A percentile compares a stretch with the other conserved stretches of the same genome.
phyloP scores from a whole-genome alignment of 1,140 invertebrate species.

The Hestina assimilis region DNA sequence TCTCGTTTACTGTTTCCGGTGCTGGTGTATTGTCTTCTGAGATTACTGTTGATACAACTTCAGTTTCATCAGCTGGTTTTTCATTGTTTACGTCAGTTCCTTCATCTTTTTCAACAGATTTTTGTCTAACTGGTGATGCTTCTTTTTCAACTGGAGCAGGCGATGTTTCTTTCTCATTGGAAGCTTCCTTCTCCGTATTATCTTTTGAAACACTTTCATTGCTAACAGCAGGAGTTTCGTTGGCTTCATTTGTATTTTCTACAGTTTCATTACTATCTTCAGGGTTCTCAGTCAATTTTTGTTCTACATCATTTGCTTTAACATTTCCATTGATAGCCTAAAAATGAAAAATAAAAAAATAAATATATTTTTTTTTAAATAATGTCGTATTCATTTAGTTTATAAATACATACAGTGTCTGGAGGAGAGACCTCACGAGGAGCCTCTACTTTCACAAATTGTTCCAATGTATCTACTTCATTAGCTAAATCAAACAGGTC shows the following conservation, averaged over 20 bases:
- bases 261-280: slow-evolving; percentile 22
- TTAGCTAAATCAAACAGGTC: slow-evolving; percentile 94
- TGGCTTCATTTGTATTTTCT: slow-evolving; percentile 15
- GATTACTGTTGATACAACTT: slow-evolving; percentile 33
- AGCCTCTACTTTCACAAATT: slow-evolving; percentile 86
- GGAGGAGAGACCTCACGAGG: slow-evolving; percentile 56
- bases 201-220: slow-evolving; percentile 23
- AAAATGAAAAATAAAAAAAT: slow-evolving; percentile 33
- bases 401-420: too few relatives aligned
- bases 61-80: slow-evolving; percentile 38
- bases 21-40: slow-evolving; percentile 50
- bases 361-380: not conserved
- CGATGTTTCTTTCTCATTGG: slow-evolving; percentile 32
- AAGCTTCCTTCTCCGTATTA: slow-evolving; percentile 34
- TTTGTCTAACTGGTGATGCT: slow-evolving; percentile 44
- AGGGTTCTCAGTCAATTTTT: slow-evolving; percentile 9
- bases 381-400: not conserved
- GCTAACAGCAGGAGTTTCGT: slow-evolving; percentile 17
- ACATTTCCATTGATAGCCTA: slow-evolving; percentile 58
- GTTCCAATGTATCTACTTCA: slow-evolving; percentile 93
- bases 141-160: slow-evolving; percentile 28
- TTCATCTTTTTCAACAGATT: slow-evolving; percentile 47
- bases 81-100: slow-evolving; percentile 25
- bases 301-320: slow-evolving; percentile 24
- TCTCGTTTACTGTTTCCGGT: slow-evolving; percentile 51